phyloP scores from a whole-genome alignment of 1,140 invertebrate genomes.

The Trichogramma pretiosum region DNA sequence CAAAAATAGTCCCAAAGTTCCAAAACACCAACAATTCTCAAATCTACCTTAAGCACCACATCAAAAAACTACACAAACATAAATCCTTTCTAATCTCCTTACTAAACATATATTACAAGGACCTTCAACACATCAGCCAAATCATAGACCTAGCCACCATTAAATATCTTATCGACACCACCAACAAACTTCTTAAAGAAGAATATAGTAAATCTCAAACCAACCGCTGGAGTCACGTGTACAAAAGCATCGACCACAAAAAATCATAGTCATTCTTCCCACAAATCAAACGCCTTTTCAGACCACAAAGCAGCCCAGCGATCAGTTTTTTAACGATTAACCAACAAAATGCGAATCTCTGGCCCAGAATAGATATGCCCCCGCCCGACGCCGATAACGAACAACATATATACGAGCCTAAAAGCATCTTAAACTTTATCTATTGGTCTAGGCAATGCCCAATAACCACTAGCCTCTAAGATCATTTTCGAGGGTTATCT shows the following conservation, averaged over 20 bases:
- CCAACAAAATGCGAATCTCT: too few species aligned
- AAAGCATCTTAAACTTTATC: slow-evolving; percentile 1
- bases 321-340: too few species aligned
- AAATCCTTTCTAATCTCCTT: not conserved
- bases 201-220: not conserved
- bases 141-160: not conserved
- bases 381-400: too few species aligned
- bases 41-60: not conserved
- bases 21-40: not conserved
- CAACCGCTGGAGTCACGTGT: not conserved
- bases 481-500: too few species aligned
- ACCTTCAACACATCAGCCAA: not conserved
- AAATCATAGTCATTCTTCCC: not conserved
- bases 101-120: not conserved
- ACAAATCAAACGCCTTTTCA: slow-evolving; percentile 2
- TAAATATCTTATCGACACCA: not conserved
- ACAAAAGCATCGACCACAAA: not conserved
- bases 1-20: not conserved
- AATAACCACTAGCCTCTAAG: too few species aligned
- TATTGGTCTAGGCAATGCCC: too few species aligned
- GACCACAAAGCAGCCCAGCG: too few species aligned
- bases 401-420: too few species aligned
- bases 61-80: slow-evolving; percentile 1
- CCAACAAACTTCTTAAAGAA: not conserved
- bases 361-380: too few species aligned